Percentiles rank a stretch among this genome's conserved stretches.
phyloP scores from a whole-genome alignment of 2,888 invertebrate species.

The Amphiduros pacificus region DNA sequence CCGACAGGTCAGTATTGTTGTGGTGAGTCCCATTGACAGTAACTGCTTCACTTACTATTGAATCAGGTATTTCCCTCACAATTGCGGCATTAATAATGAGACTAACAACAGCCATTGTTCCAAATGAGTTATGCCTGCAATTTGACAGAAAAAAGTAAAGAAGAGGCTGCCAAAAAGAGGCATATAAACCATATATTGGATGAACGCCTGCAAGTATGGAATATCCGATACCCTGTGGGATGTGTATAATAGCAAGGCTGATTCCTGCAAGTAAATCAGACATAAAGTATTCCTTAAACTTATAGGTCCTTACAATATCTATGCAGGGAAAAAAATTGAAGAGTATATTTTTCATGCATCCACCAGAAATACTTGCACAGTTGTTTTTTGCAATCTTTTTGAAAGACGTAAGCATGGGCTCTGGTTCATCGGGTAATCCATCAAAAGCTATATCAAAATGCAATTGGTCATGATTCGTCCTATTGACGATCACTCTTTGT shows the following conservation, averaged over 20 bases:
- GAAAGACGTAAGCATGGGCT: too few relatives aligned
- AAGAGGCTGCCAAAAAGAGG: conserved; percentile 87
- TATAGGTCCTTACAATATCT: conserved; percentile 46
- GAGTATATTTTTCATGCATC: too few relatives aligned
- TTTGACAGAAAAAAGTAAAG: conserved; percentile 84
- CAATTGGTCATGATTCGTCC: too few relatives aligned
- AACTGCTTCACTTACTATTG: not conserved
- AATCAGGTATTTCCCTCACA: conserved; percentile 14
- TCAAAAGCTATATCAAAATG: too few relatives aligned
- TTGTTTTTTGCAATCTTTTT: too few relatives aligned
- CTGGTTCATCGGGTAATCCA: too few relatives aligned
- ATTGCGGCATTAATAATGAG: conserved; percentile 49
- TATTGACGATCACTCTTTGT: too few relatives aligned
- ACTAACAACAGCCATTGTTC: conserved; percentile 56
- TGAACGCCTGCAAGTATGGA: conserved; percentile 60
- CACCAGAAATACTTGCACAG: too few relatives aligned
- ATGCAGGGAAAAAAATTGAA: conserved; percentile 41
- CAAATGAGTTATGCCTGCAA: conserved; percentile 82
- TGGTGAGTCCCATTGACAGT: not conserved
- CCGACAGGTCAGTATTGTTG: not conserved
- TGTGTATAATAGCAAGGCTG: conserved; percentile 54
- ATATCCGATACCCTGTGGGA: conserved; percentile 62
- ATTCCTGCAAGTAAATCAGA: conserved; percentile 53
- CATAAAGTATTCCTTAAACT: conserved; percentile 40
- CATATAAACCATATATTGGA: conserved; percentile 68